Evolutionary conservation across 30 jellyfish, hydroid and myxozoan genomes (phyloP).

Genomic region (Phacellophora camtschatica): DNA sequence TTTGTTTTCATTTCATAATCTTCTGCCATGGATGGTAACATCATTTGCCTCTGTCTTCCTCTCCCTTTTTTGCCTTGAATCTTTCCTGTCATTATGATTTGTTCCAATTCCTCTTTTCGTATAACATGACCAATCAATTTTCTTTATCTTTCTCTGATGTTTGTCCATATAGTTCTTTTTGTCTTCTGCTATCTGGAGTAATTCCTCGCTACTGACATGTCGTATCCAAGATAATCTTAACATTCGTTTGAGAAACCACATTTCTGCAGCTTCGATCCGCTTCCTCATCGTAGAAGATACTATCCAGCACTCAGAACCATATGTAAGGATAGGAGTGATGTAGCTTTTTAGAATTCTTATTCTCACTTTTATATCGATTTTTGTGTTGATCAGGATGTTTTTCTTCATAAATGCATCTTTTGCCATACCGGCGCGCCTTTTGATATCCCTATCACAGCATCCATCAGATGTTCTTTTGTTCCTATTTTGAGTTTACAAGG

Average conservation of each 20-base stretch:
- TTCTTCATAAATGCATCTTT: not conserved
- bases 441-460: constrained; percentile 38
- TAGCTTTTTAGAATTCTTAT: not conserved
- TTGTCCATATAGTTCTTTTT: not conserved
- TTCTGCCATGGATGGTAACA: not conserved
- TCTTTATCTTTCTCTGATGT: not conserved
- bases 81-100: not conserved
- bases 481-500: constrained; percentile 38
- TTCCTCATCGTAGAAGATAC: constrained; percentile 16
- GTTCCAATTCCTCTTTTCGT: not conserved
- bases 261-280: constrained; percentile 7
- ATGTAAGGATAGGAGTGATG: constrained; percentile 4
- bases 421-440: constrained; percentile 23
- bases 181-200: not conserved
- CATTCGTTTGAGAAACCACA: not conserved
- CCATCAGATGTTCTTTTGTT: constrained; percentile 45
- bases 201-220: not conserved
- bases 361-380: not conserved
- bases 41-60: not conserved
- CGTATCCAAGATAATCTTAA: not conserved
- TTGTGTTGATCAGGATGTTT: constrained; percentile 21
- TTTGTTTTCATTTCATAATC: not conserved
- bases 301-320: constrained; percentile 3
- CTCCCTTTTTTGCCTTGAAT: not conserved
- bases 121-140: not conserved